A percentile compares a stretch with the other conserved stretches of the same genome.
Evolutionary conservation across 2,113 vertebrate genomes (phyloP).

Genomic region (Piprites chloris): DNA sequence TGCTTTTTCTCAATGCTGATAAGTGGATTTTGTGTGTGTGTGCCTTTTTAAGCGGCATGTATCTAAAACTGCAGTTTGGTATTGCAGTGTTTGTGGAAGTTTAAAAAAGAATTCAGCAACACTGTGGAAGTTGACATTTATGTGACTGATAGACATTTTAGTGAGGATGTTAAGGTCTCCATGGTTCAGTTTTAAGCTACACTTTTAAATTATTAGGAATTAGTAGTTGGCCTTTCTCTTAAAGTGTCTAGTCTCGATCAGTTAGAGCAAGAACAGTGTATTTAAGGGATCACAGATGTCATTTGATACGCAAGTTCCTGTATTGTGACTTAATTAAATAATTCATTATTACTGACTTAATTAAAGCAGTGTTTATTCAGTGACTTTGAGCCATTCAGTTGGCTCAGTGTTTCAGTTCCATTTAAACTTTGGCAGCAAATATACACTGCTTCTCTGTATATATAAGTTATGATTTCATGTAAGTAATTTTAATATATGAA

Average conservation of each 20-base stretch:
- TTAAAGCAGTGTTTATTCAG: slow-evolving; percentile 18
- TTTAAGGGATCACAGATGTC: neutral
- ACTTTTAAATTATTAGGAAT: neutral
- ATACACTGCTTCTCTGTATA: neutral
- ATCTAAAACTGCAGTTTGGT: neutral
- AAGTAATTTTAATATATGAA: neutral
- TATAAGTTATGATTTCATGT: neutral
- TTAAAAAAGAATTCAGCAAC: neutral
- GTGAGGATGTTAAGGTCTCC: neutral
- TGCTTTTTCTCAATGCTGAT: neutral
- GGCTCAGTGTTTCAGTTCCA: slow-evolving; percentile 15
- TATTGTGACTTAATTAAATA: slow-evolving; percentile 11
- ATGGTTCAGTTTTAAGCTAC: neutral
- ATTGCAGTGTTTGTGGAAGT: neutral
- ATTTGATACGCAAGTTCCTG: neutral
- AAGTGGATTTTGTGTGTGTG: neutral
- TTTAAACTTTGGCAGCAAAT: slow-evolving; percentile 28
- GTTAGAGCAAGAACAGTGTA: neutral
- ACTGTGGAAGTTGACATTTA: neutral
- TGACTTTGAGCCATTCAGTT: neutral
- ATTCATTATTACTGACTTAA: slow-evolving; percentile 19
- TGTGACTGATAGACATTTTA: neutral
- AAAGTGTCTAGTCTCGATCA: neutral
- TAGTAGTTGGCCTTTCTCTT: neutral
- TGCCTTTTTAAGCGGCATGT: neutral